Base-by-base conservation (phyloP, 2,888 invertebrate species). In the Cheilosia variabilis region DNA sequence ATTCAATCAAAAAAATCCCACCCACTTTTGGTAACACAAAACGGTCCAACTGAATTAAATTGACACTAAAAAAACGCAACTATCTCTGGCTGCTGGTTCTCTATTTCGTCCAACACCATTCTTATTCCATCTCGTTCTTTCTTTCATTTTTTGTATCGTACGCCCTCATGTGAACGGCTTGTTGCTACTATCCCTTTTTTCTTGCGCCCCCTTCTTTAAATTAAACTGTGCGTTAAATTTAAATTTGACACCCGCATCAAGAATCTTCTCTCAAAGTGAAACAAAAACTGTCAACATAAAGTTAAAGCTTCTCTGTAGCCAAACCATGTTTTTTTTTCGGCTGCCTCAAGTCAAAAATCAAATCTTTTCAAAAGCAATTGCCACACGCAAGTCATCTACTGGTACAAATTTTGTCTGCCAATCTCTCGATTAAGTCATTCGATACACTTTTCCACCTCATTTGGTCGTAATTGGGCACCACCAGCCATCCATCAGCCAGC, bases 381-480 rank as follows among this genome's bases (percentile, higher is more conserved):
- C 92, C 92, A 92, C 92, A 92, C 92, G 92, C 92, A 92, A 92
- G 91, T 90, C 91, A 92, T 91, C 91, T 90, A 90, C 90, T 91
- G 90, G 90, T 91, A 86, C 55, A 86, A 86, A 81, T 81, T 86
- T 69, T 72, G 86, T 86, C 86, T 87, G 65, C 72, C 79, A 84
- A 87, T 77, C 84, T 77, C 82, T 86, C 53, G 69, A 89, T 89
- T 90, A 90, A 90, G 92, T 92, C 91, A 92, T 92, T 92, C 90
- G 92, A 92, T 92, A 92, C 91, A 92, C 90, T 92, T 92, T 92
- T 92, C 91, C 92, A 91, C 91, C 90, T 92, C 91, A 92, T 92
- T 90, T 91, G 90, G 89, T 90, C 91, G 91, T 91, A 91, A 91
- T 91, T 91, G 91, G 92, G 92, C 91, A 91, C 91, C 92, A 88